Conservation (phyloP, 2,888 invertebrate species). For the Allophyes oxyacanthae region DNA sequence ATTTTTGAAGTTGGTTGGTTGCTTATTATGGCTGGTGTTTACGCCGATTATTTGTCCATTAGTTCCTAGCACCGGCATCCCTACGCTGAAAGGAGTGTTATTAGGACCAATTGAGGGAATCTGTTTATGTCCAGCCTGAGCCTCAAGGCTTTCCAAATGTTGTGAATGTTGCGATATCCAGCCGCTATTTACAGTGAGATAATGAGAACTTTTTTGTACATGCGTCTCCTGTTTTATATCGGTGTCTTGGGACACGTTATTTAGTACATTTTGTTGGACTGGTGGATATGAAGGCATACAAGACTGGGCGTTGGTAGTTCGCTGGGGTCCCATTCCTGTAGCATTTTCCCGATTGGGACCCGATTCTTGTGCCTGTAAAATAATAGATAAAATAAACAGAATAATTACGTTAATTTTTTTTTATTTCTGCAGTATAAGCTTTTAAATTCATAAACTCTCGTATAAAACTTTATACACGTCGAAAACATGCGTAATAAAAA, state of each 20-base stretch:
- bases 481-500: conserved; percentile 31
- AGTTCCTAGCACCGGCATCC: conserved; percentile 86
- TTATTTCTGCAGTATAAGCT: not conserved
- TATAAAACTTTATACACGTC: conserved; percentile 7
- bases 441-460: conserved; percentile 2
- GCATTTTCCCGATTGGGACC: conserved; percentile 73
- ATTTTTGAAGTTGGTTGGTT: conserved; percentile 69
- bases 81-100: conserved; percentile 69
- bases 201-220: conserved; percentile 81
- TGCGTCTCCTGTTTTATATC: conserved; percentile 79
- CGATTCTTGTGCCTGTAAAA: conserved; percentile 76
- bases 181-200: conserved; percentile 84
- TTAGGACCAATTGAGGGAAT: conserved; percentile 58
- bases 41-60: conserved; percentile 90
- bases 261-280: conserved; percentile 68
- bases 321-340: conserved; percentile 67
- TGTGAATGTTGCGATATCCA: conserved; percentile 86
- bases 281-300: conserved; percentile 65
- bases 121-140: conserved; percentile 65
- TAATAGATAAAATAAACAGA: conserved; percentile 40
- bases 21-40: conserved; percentile 83
- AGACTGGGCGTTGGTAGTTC: conserved; percentile 64
- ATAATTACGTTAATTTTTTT: conserved; percentile 6
- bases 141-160: conserved; percentile 74
- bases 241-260: conserved; percentile 65